Evolutionary conservation across 23 tunicate genomes (phyloP).

Genomic region (Diplosoma virens): DNA sequence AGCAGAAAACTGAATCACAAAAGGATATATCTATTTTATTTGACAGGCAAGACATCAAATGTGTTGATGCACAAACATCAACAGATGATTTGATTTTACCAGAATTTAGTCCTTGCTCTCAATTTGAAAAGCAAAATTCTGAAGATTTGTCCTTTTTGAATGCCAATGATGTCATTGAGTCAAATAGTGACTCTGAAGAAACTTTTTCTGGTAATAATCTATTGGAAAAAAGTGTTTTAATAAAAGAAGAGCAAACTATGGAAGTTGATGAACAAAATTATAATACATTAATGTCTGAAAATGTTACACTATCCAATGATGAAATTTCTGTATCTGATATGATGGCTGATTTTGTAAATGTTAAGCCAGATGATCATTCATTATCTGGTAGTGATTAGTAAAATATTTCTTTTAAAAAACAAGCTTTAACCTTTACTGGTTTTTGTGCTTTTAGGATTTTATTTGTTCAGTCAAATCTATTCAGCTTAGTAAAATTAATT

Average conservation of each 20-base stretch:
- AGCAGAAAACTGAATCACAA: not conserved
- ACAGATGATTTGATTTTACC: not conserved
- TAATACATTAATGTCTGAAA: not conserved
- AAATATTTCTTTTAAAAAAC: too few relatives aligned
- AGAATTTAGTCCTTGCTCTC: not conserved
- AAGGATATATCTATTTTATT: not conserved
- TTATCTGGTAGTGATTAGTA: too few relatives aligned
- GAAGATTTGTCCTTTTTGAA: too few relatives aligned
- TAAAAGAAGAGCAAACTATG: too few relatives aligned
- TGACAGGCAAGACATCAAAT: not conserved
- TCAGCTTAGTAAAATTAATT: too few relatives aligned
- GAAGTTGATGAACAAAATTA: not conserved
- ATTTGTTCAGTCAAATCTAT: too few relatives aligned
- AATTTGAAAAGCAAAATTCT: not conserved
- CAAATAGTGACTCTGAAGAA: too few relatives aligned
- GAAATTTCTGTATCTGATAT: not conserved
- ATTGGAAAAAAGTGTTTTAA: too few relatives aligned
- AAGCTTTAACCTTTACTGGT: too few relatives aligned
- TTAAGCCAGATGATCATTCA: not conserved
- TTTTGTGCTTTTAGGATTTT: too few relatives aligned
- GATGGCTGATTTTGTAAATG: not conserved
- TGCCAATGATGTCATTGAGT: too few relatives aligned
- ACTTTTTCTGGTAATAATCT: too few relatives aligned
- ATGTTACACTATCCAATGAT: not conserved
- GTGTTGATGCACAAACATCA: not conserved